These are phyloP conservation scores for Elephas maximus DNA, from an alignment of 2,113 vertebrate species.

Conservation along the genomic window DNA sequence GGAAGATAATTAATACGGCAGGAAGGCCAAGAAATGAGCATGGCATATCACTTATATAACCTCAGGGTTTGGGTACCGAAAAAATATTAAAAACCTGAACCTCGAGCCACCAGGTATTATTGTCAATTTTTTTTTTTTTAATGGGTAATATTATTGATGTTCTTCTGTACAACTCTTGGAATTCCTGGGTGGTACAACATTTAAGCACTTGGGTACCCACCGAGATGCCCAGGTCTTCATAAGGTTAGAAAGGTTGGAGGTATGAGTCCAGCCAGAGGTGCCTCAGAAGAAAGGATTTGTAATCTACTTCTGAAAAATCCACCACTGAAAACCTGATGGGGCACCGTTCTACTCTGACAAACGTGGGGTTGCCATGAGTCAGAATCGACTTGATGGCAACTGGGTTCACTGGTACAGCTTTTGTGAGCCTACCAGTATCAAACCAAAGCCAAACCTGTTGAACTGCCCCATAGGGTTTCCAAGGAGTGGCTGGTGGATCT, in stretches of 20 bases:
- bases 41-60: neutral
- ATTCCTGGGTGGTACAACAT: neutral
- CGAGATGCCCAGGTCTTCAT: neutral
- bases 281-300: neutral
- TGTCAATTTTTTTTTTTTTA: too few relatives aligned
- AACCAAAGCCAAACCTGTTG: too few relatives aligned
- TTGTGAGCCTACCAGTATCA: too few relatives aligned
- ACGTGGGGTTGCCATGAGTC: neutral
- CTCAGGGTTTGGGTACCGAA: neutral
- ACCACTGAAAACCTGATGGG: neutral
- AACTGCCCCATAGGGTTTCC: too few relatives aligned
- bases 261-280: neutral
- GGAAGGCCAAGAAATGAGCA: neutral
- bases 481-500: too few relatives aligned
- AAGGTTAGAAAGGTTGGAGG: neutral
- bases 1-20: neutral
- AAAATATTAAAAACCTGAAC: neutral
- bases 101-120: neutral
- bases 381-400: neutral
- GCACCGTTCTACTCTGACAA: neutral
- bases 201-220: neutral
- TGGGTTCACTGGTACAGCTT: neutral
- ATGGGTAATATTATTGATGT: neutral
- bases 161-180: neutral
- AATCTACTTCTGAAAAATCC: neutral